Base-by-base conservation (phyloP, 2,888 invertebrate species). In the Athalia rosae region DNA sequence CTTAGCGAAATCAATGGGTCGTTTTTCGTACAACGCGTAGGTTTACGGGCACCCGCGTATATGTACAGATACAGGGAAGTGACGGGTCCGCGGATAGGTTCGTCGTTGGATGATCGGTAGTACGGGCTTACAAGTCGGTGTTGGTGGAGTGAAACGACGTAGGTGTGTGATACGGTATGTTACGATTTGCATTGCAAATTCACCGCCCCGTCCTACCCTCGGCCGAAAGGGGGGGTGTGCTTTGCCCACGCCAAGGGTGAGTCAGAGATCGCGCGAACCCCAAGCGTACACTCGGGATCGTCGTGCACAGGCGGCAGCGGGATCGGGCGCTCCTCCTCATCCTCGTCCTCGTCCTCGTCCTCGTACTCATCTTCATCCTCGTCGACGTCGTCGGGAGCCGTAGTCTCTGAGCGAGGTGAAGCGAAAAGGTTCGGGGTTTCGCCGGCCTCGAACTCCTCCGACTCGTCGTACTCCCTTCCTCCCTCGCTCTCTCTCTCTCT, bases 121-220 rank as follows among this genome's bases (percentile, higher is more conserved):
- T 13, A 28, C 43, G 11, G 11, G 48, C 15, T 15, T n/a, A n/a
- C n/a, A 47, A 47, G 61, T 74, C 48, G 48, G 71, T 71, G 28
- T 71, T n/a, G 58, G 74, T 62, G 74, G 74, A 28, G 48, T 28
- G 28, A 28, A 47, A 74, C 28, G 13, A 48, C 74, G 74, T 74
- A 61, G 74, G 74, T 74, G 82, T 81, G 80, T 80, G 83, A 83
- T 81, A 83, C 87, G 86, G 85, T 86, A 85, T 84, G 87, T 85
- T 84, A 84, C 85, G 84, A 86, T 88, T 89, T 88, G 88, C 88
- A 88, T 85, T 89, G 89, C 89, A 89, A 89, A 89, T 88, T 81
- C 80, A 79, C 80, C 83, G 81, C 81, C 82, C 84, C 82, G 80
- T 81, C 80, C 79, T 80, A 80, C 80, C 77, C 77, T 79, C 77